phyloP scores from a whole-genome alignment of 92 coral and sea anemone species.

The Porites cylindrica region DNA sequence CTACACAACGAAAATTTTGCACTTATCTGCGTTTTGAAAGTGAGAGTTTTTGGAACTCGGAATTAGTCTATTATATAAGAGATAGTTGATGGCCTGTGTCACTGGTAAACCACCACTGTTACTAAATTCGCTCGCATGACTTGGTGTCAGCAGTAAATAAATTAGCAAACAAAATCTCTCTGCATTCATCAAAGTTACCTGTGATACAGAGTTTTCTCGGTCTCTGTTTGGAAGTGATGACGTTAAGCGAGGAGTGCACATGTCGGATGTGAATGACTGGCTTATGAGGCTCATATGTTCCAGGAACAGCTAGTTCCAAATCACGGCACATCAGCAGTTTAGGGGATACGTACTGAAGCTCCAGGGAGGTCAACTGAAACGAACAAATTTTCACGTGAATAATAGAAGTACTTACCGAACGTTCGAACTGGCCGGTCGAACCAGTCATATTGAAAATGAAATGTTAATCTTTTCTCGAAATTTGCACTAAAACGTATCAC shows the following conservation, averaged over 20 bases:
- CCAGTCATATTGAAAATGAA: too few species aligned
- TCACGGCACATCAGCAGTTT: constrained; percentile 98
- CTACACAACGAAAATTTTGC: too few species aligned
- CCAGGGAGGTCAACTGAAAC: constrained; percentile 92
- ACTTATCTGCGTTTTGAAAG: too few species aligned
- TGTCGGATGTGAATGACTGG: constrained; percentile 95
- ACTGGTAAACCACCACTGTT: too few species aligned
- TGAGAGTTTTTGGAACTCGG: too few species aligned
- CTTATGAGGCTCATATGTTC: constrained; percentile 97
- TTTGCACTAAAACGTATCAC: too few species aligned
- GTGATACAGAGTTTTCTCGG: constrained; percentile 95
- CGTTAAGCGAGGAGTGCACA: constrained; percentile 95
- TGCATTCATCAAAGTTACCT: constrained; percentile 40
- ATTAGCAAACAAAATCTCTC: background rate
- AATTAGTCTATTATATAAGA: too few species aligned
- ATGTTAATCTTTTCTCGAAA: too few species aligned
- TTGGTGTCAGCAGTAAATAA: background rate
- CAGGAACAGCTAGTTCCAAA: constrained; percentile 98
- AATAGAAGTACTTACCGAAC: too few species aligned
- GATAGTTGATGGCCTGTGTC: too few species aligned
- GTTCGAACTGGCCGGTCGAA: too few species aligned
- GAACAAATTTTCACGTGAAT: background rate
- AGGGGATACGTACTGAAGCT: constrained; percentile 98
- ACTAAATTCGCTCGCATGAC: too few species aligned
- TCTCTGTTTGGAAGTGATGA: constrained; percentile 97